Percentiles rank a stretch among this genome's conserved stretches.
Evolutionary conservation across 2,113 vertebrate species (phyloP).

Genomic region (Austrofundulus limnaeus): DNA sequence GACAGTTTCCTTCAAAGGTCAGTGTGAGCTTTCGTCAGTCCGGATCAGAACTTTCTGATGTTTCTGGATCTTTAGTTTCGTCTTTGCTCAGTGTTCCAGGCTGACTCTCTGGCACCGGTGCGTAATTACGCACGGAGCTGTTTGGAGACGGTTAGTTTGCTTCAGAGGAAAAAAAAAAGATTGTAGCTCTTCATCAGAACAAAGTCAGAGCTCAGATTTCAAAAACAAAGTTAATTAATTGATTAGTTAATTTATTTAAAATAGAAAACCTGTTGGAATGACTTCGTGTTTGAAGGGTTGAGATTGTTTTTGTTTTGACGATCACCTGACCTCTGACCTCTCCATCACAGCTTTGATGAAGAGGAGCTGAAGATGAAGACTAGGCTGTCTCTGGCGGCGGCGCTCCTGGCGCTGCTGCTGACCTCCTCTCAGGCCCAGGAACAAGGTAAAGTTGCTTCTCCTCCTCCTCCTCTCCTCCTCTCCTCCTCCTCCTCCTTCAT

Average conservation of each 20-base stretch:
- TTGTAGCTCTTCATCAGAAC: neutral
- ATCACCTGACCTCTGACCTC: neutral
- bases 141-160: too few relatives aligned
- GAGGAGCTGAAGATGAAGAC: slow-evolving; percentile 84
- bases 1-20: slow-evolving; percentile 28
- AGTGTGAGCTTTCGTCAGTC: slow-evolving; percentile 18
- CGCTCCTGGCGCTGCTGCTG: slow-evolving; percentile 83
- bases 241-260: too few relatives aligned
- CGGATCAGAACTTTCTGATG: too few relatives aligned
- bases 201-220: neutral
- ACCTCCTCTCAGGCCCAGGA: slow-evolving; percentile 85
- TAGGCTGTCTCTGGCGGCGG: slow-evolving; percentile 78
- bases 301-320: neutral
- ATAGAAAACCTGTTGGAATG: too few relatives aligned
- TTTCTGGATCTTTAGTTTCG: neutral
- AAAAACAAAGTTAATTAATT: too few relatives aligned
- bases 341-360: slow-evolving; percentile 82
- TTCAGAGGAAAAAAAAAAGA: too few relatives aligned
- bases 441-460: slow-evolving; percentile 84
- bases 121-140: slow-evolving; percentile 57
- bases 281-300: too few relatives aligned
- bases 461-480: slow-evolving; percentile 1
- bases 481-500: slow-evolving; percentile 21
- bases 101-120: slow-evolving; percentile 9
- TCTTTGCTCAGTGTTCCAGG: too few relatives aligned